phyloP scores from a whole-genome alignment of 2,797 vertebrate species.

The Gymnopithys bicolor region DNA sequence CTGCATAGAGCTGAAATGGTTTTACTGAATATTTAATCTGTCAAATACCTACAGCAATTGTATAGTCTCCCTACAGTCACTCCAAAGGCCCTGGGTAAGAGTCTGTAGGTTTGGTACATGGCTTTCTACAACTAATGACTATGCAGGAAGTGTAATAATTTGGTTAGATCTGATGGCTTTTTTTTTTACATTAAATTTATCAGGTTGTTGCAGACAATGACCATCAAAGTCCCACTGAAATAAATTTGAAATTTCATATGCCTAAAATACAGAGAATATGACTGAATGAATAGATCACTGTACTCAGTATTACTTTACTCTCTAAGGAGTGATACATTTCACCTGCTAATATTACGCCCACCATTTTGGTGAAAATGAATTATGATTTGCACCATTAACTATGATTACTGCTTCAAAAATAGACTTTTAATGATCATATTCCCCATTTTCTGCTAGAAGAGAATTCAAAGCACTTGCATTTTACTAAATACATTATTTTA shows the following conservation, averaged over 20 bases:
- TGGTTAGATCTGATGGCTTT: background rate
- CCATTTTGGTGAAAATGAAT: constrained; percentile 17
- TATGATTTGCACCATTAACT: constrained; percentile 23
- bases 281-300: background rate
- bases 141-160: background rate
- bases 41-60: background rate
- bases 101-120: background rate
- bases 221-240: background rate
- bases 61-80: background rate
- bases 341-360: background rate
- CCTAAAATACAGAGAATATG: background rate
- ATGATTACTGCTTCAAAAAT: background rate
- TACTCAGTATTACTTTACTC: background rate
- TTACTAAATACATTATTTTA: background rate
- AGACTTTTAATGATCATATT: background rate
- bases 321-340: background rate
- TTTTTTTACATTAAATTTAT: background rate
- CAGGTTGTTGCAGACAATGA: background rate
- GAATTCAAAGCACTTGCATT: background rate
- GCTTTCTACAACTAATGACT: background rate
- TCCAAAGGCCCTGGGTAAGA: background rate
- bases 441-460: background rate
- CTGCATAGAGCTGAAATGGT: background rate
- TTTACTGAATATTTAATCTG: background rate
- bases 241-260: background rate